These are phyloP conservation scores for Melanotaenia nigrans DNA, from an alignment of 2,797 vertebrate species.

Conservation along the genomic window DNA sequence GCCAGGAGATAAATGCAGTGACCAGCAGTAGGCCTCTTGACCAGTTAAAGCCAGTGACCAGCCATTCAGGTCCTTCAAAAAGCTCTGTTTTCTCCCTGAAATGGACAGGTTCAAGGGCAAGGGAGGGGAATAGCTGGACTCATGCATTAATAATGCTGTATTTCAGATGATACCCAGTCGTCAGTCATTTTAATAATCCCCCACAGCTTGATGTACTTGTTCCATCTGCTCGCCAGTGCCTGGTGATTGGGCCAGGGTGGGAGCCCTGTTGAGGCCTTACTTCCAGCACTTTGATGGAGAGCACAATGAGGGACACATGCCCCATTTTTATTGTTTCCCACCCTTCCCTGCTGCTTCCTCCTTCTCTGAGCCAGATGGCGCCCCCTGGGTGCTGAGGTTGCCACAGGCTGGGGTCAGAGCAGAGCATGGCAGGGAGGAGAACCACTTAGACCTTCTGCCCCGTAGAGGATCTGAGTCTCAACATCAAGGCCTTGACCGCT, in stretches of 20 bases:
- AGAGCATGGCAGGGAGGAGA: conserved; percentile 70
- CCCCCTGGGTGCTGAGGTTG: conserved; percentile 81
- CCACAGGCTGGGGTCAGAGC: conserved; percentile 76
- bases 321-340: conserved; percentile 76
- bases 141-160: conserved; percentile 88
- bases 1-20: conserved; percentile 87
- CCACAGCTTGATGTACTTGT: conserved; percentile 89
- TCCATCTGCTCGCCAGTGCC: conserved; percentile 87
- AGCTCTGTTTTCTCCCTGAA: conserved; percentile 69
- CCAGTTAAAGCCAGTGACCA: conserved; percentile 59
- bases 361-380: conserved; percentile 82
- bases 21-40: conserved; percentile 83
- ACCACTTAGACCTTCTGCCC: conserved; percentile 76
- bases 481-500: conserved; percentile 74
- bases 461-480: conserved; percentile 69
- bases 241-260: conserved; percentile 76
- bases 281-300: conserved; percentile 83
- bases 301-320: conserved; percentile 80
- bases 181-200: conserved; percentile 90
- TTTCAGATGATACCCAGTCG: conserved; percentile 87
- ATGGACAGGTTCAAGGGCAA: conserved; percentile 86
- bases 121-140: conserved; percentile 82
- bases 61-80: conserved; percentile 70
- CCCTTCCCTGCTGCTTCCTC: conserved; percentile 68
- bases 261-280: conserved; percentile 76